Evolutionary conservation across 1,140 invertebrate genomes (phyloP).

Genomic region (Leptinotarsa undecemlineata): DNA sequence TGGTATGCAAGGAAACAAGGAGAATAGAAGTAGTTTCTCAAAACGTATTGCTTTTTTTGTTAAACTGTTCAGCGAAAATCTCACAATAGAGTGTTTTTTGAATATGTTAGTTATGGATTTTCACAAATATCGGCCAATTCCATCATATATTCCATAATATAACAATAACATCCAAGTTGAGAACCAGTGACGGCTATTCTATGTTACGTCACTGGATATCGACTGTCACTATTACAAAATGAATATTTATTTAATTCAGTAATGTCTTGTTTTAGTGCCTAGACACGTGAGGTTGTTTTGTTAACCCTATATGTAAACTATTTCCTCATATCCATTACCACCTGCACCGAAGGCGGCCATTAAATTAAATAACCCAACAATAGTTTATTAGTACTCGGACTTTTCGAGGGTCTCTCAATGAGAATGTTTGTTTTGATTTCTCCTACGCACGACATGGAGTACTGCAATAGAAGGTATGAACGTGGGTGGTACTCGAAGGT

Average conservation of each 20-base stretch:
- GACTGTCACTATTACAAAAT: neutral
- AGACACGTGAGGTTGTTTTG: slow-evolving; percentile 13
- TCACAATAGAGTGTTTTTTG: no score
- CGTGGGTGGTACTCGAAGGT: neutral
- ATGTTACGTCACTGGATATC: neutral
- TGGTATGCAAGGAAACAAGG: no score
- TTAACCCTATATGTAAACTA: slow-evolving; percentile 9
- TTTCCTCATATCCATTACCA: slow-evolving; percentile 19
- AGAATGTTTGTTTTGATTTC: slow-evolving; percentile 17
- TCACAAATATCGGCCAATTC: no score
- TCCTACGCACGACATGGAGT: neutral
- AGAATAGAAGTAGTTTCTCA: no score
- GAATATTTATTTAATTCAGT: slow-evolving; percentile 13
- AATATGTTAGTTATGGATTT: no score
- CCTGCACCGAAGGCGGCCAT: neutral
- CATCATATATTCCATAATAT: no score
- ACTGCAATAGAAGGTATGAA: neutral
- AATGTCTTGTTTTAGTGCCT: slow-evolving; percentile 15
- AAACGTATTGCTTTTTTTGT: no score
- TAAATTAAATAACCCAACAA: slow-evolving; percentile 13
- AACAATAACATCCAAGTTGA: neutral
- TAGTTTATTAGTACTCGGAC: slow-evolving; percentile 14
- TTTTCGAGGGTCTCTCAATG: neutral
- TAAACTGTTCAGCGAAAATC: no score
- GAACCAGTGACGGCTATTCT: neutral